Evolutionary conservation across 1,140 invertebrate species (phyloP).

Genomic region (silkworm (Bombyx mori)): DNA sequence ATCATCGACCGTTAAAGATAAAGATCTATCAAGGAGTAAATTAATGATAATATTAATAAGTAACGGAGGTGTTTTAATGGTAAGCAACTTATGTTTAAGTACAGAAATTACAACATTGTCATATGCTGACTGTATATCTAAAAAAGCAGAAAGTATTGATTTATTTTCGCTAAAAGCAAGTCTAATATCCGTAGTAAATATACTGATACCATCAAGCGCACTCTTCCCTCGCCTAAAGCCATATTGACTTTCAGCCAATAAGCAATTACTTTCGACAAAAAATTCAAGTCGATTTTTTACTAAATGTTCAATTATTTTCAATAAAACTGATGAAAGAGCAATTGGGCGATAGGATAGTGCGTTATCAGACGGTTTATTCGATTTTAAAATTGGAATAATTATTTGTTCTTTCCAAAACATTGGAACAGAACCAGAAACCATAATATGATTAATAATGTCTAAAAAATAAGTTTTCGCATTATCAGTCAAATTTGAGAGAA

Average conservation of each 20-base stretch:
- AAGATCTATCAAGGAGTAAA: too few species aligned
- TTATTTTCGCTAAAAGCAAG: conserved; percentile 10
- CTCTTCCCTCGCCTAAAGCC: conserved; percentile 12
- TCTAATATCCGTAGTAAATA: conserved; percentile 12
- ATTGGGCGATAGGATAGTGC: conserved; percentile 7
- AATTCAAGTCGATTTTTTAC: conserved; percentile 3
- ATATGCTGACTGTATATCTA: conserved; percentile 19
- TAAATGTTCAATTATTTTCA: too few species aligned
- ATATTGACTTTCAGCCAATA: conserved; percentile 6
- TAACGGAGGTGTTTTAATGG: too few species aligned
- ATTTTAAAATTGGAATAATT: not conserved
- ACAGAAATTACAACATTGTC: conserved; percentile 18
- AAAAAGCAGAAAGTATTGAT: conserved; percentile 5
- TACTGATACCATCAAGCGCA: conserved; percentile 7
- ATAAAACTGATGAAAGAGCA: too few species aligned
- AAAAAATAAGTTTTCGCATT: too few species aligned
- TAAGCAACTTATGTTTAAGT: conserved; percentile 4
- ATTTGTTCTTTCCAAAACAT: not conserved
- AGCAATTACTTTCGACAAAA: conserved; percentile 2
- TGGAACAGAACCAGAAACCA: not conserved
- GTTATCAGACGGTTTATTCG: not conserved
- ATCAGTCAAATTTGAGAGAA: not conserved
- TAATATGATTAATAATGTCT: not conserved
- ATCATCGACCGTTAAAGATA: not conserved
- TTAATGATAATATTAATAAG: too few species aligned